These are phyloP conservation scores for Rotaria sp. DNA, from an alignment of 2,888 invertebrate species.

Conservation along the genomic window DNA sequence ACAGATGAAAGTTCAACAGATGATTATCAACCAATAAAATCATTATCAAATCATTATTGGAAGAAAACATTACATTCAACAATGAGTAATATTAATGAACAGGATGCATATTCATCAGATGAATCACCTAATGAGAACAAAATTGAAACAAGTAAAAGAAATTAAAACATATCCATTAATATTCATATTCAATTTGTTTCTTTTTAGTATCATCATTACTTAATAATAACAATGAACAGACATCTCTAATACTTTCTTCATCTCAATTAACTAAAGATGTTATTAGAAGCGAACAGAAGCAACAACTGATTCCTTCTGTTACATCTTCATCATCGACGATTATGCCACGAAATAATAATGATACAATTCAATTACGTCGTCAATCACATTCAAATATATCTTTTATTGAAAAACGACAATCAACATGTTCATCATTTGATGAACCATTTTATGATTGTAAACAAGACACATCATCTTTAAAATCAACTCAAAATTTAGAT, in stretches of 20 bases:
- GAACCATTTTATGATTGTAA: constrained; percentile 27
- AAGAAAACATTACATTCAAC: not conserved
- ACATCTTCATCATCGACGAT: not conserved
- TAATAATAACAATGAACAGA: not conserved
- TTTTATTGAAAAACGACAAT: not conserved
- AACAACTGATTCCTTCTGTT: not conserved
- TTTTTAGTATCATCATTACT: not conserved
- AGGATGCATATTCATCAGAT: not conserved
- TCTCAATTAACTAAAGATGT: not conserved
- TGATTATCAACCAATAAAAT: not conserved
- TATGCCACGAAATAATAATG: not conserved
- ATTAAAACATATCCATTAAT: not conserved
- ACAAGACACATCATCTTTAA: not conserved
- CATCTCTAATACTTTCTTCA: not conserved
- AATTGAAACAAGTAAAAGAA: not conserved
- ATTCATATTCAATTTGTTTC: not conserved
- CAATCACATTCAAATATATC: not conserved
- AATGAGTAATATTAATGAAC: not conserved
- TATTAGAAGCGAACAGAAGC: not conserved
- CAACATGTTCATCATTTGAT: not conserved
- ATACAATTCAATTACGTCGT: not conserved
- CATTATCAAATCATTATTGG: not conserved
- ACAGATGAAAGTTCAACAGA: constrained; percentile 26
- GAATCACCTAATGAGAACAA: not conserved
- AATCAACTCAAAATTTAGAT: not conserved